Conservation (phyloP, 2,888 invertebrate genomes). For the Amphipoea lucens region DNA sequence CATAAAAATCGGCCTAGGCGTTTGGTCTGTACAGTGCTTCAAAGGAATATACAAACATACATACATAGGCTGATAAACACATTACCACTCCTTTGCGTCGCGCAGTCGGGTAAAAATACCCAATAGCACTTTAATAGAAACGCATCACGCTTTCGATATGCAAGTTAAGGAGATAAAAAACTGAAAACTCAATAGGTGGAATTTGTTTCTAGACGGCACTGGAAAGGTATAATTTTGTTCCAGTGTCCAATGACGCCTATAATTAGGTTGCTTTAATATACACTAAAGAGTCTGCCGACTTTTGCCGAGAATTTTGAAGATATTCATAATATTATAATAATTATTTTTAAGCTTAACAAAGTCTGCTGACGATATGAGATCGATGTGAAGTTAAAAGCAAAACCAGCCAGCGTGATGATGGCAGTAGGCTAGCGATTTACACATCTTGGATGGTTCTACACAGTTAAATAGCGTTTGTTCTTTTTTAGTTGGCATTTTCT, state of each 20-base stretch:
- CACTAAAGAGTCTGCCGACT: not conserved
- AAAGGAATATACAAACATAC: too few species aligned
- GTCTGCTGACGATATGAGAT: not conserved
- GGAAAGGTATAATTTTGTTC: not conserved
- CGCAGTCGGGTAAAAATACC: not conserved
- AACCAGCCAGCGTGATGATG: slow-evolving; percentile 20
- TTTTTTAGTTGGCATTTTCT: not conserved
- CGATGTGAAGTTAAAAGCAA: not conserved
- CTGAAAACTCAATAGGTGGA: not conserved
- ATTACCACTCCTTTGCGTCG: too few species aligned
- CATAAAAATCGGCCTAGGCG: too few species aligned
- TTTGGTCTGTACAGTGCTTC: too few species aligned
- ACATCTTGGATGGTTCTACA: slow-evolving; percentile 7
- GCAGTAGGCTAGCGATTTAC: slow-evolving; percentile 16
- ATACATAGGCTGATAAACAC: too few species aligned
- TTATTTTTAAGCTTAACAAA: slow-evolving; percentile 38
- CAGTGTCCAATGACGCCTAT: not conserved
- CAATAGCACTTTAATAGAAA: not conserved
- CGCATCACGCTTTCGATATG: not conserved
- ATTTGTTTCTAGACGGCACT: not conserved
- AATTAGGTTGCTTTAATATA: not conserved
- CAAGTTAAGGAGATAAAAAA: not conserved
- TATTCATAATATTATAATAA: slow-evolving; percentile 8
- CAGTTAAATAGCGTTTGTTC: not conserved
- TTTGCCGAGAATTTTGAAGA: not conserved